Evolutionary conservation across 1,140 invertebrate genomes (phyloP), one percentile per base, ranked within the genome.

Genomic region (Anastatus disparis): DNA sequence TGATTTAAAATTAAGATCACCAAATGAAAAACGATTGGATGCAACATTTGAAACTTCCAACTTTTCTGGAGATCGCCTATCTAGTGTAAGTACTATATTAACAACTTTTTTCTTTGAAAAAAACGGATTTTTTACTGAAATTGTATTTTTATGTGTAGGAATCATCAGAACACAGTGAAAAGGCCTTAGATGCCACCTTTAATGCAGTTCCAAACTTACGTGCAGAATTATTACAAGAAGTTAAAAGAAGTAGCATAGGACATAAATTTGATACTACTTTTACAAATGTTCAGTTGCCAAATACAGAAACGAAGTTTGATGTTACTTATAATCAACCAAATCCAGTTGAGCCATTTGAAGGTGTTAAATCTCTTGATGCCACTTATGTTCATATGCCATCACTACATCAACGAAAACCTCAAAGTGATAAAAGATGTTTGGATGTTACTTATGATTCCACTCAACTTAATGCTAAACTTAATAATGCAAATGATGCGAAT

Each of bases 161-260:
- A 55, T 44, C 40, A 42, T 20, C 13, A 3, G 24, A 38, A 27
- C 61, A 42, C 29, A 3, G 3, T 35, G 26, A 52, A 1, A 67
- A 52, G 48, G 4, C 24, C 26, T 62, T 79, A 15, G 46, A 77
- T 50, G 15, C 74, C 6, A 72, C 55, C 12, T 78, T 50, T 31
- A 40, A 52, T 31, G 38, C 62, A 42, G 24, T 73, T 15, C 77
- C 67, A 13, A 74, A 70, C 17, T 69, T 78, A 31, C 75, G 80
- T 24, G 77, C 75, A 52, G 81, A 80, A 24, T 68, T 83, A 24
- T 27, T 82, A 2, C 69, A 82, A 40, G 78, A 80, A 69, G 76
- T 76, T 27, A 64, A 76, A 6, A 73, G 78, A 46, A 75, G 46
- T 17, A 68, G 59, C 15, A n/a, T n/a, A n/a, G 75, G 75, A 20